phyloP scores from a whole-genome alignment of 30 jellyfish, hydroid and myxozoan species.

The Nemopilema nomurai region DNA sequence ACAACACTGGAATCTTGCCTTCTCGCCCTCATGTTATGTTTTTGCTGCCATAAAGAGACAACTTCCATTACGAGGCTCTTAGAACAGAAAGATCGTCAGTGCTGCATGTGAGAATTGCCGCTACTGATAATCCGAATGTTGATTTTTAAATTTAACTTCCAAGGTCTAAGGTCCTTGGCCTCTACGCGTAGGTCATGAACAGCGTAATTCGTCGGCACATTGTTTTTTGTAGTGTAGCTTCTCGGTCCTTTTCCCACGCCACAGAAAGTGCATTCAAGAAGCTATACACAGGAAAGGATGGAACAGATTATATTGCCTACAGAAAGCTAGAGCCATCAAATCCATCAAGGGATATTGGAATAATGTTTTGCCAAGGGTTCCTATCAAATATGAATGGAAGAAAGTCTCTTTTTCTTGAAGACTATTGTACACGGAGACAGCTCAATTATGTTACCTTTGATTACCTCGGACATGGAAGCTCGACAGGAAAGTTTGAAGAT shows the following conservation, averaged over 20 bases:
- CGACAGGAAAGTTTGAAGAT: conserved; percentile 72
- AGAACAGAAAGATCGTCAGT: too few species aligned
- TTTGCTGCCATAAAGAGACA: too few species aligned
- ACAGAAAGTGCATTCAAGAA: background rate
- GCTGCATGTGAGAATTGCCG: too few species aligned
- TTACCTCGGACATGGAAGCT: conserved; percentile 74
- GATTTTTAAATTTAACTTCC: too few species aligned
- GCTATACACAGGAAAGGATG: background rate
- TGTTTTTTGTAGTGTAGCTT: background rate
- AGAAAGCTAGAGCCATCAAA: conserved; percentile 19
- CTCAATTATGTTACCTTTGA: conserved; percentile 66
- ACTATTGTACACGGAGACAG: conserved; percentile 38
- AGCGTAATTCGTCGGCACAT: background rate
- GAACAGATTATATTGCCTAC: conserved; percentile 49
- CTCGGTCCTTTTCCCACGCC: background rate
- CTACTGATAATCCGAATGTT: too few species aligned
- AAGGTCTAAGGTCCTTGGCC: too few species aligned
- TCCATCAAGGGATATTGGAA: conserved; percentile 40
- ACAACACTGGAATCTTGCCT: too few species aligned
- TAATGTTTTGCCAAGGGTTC: conserved; percentile 70
- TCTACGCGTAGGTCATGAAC: too few species aligned
- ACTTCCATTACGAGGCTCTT: too few species aligned
- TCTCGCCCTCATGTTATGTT: too few species aligned
- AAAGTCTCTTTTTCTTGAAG: conserved; percentile 61
- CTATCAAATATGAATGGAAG: conserved; percentile 72